Evolutionary conservation across 2,888 invertebrate species (phyloP).

Genomic region (Brachyptera risi): DNA sequence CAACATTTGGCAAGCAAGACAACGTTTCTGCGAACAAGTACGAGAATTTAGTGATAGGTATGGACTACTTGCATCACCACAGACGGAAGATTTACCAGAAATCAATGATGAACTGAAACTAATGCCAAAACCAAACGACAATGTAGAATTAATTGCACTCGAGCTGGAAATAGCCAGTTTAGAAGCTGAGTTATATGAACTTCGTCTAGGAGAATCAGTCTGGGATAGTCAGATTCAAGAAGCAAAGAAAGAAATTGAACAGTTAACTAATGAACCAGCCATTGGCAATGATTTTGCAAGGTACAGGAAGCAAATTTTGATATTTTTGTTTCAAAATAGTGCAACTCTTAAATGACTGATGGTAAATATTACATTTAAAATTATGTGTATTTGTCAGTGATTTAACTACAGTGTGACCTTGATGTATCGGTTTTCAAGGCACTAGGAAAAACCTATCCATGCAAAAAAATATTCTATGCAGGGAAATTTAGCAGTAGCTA

Average conservation of each 20-base stretch:
- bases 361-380: no score
- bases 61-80: neutral
- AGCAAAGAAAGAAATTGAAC: neutral
- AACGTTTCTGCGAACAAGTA: slow-evolving; percentile 12
- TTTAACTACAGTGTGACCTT: no score
- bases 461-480: no score
- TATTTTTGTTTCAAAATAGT: no score
- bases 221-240: neutral
- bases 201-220: neutral
- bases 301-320: no score
- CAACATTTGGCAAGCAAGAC: slow-evolving; percentile 1
- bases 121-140: neutral
- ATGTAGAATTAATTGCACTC: slow-evolving; percentile 3
- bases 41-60: neutral
- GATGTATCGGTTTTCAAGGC: no score
- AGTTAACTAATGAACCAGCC: neutral
- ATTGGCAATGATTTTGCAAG: neutral
- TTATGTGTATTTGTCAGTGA: no score
- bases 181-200: neutral
- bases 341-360: no score
- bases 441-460: no score
- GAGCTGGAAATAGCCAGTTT: neutral
- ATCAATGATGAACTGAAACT: neutral
- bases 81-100: neutral
- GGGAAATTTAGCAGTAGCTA: no score